Percentiles rank a stretch among this genome's conserved stretches.
phyloP scores from a whole-genome alignment of 35 echinoderm and acorn worm genomes.

The Holothuria glaberrima region DNA sequence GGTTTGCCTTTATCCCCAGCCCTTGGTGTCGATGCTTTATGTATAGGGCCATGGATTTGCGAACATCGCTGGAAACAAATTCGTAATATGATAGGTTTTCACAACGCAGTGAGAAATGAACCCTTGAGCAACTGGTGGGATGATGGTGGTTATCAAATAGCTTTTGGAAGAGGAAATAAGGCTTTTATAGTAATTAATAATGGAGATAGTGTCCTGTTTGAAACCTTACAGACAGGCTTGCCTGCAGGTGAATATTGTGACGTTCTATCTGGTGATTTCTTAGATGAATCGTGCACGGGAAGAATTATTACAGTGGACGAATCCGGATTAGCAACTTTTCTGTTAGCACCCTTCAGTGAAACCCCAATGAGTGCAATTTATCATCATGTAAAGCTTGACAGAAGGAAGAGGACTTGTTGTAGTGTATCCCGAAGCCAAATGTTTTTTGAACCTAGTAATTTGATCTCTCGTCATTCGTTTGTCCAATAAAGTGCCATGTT shows the following conservation, averaged over 20 bases:
- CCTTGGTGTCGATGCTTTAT: constrained; percentile 69
- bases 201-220: constrained; percentile 47
- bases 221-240: constrained; percentile 80
- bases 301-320: constrained; percentile 68
- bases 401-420: neutral
- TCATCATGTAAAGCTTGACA: constrained; percentile 42
- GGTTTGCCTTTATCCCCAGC: constrained; percentile 49
- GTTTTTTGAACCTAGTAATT: no score
- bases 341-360: constrained; percentile 68
- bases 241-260: constrained; percentile 92
- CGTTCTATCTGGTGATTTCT: constrained; percentile 70
- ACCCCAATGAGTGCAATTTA: constrained; percentile 88
- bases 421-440: no score
- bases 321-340: constrained; percentile 77
- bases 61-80: constrained; percentile 97
- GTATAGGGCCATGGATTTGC: constrained; percentile 77
- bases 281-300: constrained; percentile 68
- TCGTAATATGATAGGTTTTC: constrained; percentile 81
- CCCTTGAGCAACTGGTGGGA: constrained; percentile 87
- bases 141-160: constrained; percentile 76
- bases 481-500: no score
- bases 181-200: constrained; percentile 86
- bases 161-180: constrained; percentile 86
- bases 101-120: constrained; percentile 73
- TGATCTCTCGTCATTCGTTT: no score